Evolutionary conservation across 2,888 invertebrate species (phyloP), one percentile per base, ranked within the genome.

Genomic region (Rhingia rostrata): DNA sequence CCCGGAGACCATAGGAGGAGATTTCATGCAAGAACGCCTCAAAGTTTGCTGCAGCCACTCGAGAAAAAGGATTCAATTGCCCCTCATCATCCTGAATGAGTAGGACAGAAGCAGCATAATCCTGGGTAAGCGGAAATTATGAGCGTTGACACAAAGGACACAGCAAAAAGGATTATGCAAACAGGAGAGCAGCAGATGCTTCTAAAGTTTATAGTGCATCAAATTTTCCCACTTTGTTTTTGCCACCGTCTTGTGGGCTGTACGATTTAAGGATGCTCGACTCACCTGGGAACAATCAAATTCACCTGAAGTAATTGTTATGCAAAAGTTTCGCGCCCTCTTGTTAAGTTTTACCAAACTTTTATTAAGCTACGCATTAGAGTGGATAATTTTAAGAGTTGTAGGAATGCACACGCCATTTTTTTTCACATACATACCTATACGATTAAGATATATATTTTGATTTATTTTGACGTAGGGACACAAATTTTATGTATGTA

Each of bases 141-240:
- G 84, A 64, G 80, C 84, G 84, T 84, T 84, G 84, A 84, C 84
- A 84, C 80, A 80, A 84, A 84, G 80, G 84, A 84, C 84, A 75
- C 33, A 80, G 70, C 75, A 70, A 75, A 83, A 84, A 80, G 84
- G 84, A 84, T 84, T 84, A 84, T 84, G 80, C 84, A 84, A 84
- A 84, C 69, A 75, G 69, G 58, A 69, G 75, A 84, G 66, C 56
- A 80, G 80, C 84, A 84, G 84, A 84, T 84, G 84, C 75, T 69
- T 84, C 70, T 80, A 75, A 84, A 80, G 74, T 84, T 84, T 80
- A 84, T 84, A 63, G 84, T 51, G 80, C 79, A 80, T 84, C 69
- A 84, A 80, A 84, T 80, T 70, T 35, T 70, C 69, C 49, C 60
- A 61, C 60, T 77, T 75, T 72, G 66, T 78, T 82, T 69, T 70